Conservation (phyloP, 2,113 vertebrate genomes). For the Hemiscyllium ocellatum region DNA sequence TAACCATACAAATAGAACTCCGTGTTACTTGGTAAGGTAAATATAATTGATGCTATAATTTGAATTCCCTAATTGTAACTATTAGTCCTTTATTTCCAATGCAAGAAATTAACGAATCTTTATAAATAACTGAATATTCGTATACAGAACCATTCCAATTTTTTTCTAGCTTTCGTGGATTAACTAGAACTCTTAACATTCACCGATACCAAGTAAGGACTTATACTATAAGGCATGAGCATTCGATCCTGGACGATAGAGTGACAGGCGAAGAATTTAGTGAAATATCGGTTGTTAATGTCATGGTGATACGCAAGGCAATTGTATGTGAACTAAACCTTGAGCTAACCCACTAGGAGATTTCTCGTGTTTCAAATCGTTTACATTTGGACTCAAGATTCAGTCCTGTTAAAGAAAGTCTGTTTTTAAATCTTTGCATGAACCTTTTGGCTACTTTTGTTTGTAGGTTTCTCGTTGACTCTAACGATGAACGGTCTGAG, state of each 20-base stretch:
- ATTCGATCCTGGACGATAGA: neutral
- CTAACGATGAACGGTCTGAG: neutral
- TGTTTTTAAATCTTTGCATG: neutral
- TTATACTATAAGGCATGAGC: neutral
- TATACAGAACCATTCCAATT: neutral
- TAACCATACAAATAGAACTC: neutral
- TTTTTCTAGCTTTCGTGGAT: neutral
- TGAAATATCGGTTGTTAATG: neutral
- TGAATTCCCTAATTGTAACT: neutral
- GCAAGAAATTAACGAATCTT: neutral
- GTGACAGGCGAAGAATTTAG: neutral
- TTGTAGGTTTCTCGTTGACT: neutral
- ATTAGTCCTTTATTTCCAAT: neutral
- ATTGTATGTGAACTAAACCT: neutral
- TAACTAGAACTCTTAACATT: neutral
- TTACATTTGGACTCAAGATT: no score
- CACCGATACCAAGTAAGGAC: neutral
- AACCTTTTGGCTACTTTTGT: neutral
- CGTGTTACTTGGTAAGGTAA: neutral
- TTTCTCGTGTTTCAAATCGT: neutral
- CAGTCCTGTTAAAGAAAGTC: neutral
- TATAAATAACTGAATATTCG: neutral
- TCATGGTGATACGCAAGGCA: neutral
- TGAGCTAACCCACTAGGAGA: neutral
- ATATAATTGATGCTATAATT: neutral